Base-by-base conservation (phyloP, 2,888 invertebrate genomes). In the Lypha dubia region DNA sequence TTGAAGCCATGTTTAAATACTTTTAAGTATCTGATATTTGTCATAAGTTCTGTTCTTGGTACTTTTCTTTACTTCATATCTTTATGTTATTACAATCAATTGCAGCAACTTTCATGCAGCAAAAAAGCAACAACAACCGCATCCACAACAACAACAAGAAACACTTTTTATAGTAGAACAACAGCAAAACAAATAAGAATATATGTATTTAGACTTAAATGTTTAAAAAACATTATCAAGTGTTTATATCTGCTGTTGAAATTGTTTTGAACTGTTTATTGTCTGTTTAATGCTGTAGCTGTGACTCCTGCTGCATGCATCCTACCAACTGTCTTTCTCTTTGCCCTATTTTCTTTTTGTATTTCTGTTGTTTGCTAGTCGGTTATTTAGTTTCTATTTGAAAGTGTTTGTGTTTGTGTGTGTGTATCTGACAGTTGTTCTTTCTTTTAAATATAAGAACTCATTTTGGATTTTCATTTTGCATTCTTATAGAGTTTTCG, bases 211-310 rank as follows among this genome's bases (percentile, higher is more conserved):
- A 68, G 67, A 71, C 63, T 73, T 73, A 73, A 79, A 79, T 74
- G 62, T 79, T 83, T 44, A 41, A 79, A 74, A 38, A 81, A 84
- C 63, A 79, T 71, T 79, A 84, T 81, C 77, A 84, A 84, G 81
- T 81, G 81, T 81, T 84, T 84, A 79, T 79, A 81, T 84, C 81
- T 79, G 84, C 56, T 79, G 77, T 53, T 81, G 81, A 84, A 84
- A 84, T 84, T 81, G 74, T 84, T 84, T 84, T 84, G 74, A 84
- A 81, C 74, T 79, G 58, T 74, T 71, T 17, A 49, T 65, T 74
- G 68, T 53, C 49, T 73, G 60, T 62, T 63, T 65, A 24, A 46
- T 68, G 35, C 46, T 62, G 22, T n/a, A 32, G 35, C 13, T 0
- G 9, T 8, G 38, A 20, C 15, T 65, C 22, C 22, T 20, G 15